phyloP scores from a whole-genome alignment of 2,888 invertebrate genomes.

The Lasioglossum leucozonium region DNA sequence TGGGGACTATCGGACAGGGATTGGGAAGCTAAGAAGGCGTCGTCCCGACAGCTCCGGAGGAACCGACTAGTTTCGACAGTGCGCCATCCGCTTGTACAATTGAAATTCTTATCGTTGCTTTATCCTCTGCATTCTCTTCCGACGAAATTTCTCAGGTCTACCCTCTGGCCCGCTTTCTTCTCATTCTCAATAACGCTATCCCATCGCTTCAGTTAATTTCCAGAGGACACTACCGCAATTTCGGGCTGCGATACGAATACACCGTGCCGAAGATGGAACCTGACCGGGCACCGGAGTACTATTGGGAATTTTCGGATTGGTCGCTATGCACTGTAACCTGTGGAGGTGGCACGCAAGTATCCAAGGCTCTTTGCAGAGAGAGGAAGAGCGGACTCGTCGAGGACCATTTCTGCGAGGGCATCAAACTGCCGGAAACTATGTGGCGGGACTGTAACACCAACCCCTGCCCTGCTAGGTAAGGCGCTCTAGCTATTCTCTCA shows the following conservation, averaged over 20 bases:
- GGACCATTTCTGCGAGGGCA: conserved; percentile 85
- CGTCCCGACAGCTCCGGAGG: no score
- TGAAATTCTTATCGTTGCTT: background rate
- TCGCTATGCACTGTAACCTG: conserved; percentile 91
- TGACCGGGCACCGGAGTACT: conserved; percentile 87
- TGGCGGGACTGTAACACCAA: conserved; percentile 85
- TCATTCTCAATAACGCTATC: conserved; percentile 53
- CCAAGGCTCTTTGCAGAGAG: conserved; percentile 87
- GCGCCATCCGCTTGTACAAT: background rate
- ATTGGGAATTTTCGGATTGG: conserved; percentile 93
- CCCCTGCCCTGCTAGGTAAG: conserved; percentile 85
- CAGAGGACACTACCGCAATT: conserved; percentile 88
- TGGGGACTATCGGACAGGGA: background rate
- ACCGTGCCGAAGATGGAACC: conserved; percentile 89
- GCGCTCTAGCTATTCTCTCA: background rate
- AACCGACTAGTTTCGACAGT: no score
- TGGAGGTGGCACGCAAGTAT: conserved; percentile 90
- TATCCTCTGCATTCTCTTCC: background rate
- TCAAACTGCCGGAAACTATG: conserved; percentile 83
- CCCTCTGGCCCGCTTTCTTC: conserved; percentile 35
- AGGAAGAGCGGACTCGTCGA: conserved; percentile 88
- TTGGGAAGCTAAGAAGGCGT: background rate
- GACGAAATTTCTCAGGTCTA: background rate
- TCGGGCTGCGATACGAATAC: conserved; percentile 94
- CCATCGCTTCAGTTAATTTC: conserved; percentile 76